Evolutionary conservation across 2,113 vertebrate genomes (phyloP), one percentile per base, ranked within the genome.

Genomic region (Pogona vitticeps): DNA sequence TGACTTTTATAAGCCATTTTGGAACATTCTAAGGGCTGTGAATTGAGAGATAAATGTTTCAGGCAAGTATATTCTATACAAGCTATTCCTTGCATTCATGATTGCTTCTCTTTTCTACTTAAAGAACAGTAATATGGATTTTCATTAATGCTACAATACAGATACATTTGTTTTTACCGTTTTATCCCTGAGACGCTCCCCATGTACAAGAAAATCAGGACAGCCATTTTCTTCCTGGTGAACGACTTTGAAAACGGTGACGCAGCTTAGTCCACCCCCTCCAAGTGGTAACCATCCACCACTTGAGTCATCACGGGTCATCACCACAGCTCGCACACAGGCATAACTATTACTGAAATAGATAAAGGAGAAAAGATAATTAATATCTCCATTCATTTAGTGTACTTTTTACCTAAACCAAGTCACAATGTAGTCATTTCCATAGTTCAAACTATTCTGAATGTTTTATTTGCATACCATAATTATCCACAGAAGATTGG

Each of bases 291-390:
- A 96, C 99, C 99, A 99, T 95, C 99, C 99, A 92, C 98, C 98
- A 91, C 98, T 99, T 95, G 99, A 99, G 98, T 99, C 99, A 98
- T 99, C 99, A 95, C 99, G 98, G 96, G 98, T 99, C 99, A 99
- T 99, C 97, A 99, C 99, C 98, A 99, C 99, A 97, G 99, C 99
- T 98, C 98, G 97, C 97, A 99, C 99, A 95, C 98, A 98, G 95
- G 98, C 99, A 97, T 98, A 99, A 97, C 97, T 97, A 96, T 97
- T 97, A 98, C 98, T 99, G 97, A 92, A 97, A 97, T 13, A 96
- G 94, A 97, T 36, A 83, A 75, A 88, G 15, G 88, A 90, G 92
- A 61, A 42, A 21, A 21, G 31, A 46, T 3, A 75, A 73, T 81
- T 76, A 87, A 56, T 12, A 71, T 79, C 38, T 80, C 52, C 8